Percentiles rank a stretch among this genome's conserved stretches.
These are phyloP conservation scores for Petrolisthes cinctipes DNA, from an alignment of 2,888 invertebrate genomes.

Conservation along the genomic window DNA sequence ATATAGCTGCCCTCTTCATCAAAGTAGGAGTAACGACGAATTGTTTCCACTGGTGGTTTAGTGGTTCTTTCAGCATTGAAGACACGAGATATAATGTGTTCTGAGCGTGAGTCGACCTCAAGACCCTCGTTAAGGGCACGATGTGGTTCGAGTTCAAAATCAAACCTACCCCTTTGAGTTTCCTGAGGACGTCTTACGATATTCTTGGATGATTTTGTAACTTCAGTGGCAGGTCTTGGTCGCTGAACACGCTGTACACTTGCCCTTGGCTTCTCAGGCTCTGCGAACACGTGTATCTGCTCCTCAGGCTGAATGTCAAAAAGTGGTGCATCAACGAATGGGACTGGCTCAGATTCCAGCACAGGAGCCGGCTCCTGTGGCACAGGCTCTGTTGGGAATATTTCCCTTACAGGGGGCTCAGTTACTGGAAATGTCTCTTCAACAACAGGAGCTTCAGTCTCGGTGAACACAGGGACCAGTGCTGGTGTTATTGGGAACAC, in stretches of 20 bases:
- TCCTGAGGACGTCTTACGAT: neutral
- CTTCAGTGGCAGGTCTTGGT: neutral
- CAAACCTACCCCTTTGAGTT: neutral
- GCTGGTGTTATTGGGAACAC: constrained; percentile 6
- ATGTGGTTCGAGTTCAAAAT: constrained; percentile 44
- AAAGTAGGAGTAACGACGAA: constrained; percentile 84
- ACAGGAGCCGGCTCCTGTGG: neutral
- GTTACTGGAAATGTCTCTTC: constrained; percentile 12
- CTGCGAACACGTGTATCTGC: neutral
- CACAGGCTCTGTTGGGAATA: neutral
- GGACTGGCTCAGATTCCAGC: neutral
- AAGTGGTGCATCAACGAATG: too few species aligned
- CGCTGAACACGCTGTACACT: neutral
- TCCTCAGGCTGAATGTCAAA: neutral
- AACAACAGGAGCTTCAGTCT: constrained; percentile 9
- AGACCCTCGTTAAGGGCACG: constrained; percentile 45
- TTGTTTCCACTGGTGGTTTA: constrained; percentile 77
- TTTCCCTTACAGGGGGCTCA: constrained; percentile 28
- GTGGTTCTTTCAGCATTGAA: constrained; percentile 34
- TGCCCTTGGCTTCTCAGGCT: neutral
- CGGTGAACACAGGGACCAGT: constrained; percentile 18
- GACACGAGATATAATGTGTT: constrained; percentile 24
- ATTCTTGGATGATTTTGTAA: neutral
- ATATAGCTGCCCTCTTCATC: constrained; percentile 88
- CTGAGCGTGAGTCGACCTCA: constrained; percentile 46